These are phyloP conservation scores for Calcarius lapponicus DNA, from an alignment of 2,797 vertebrate species.

Conservation along the genomic window DNA sequence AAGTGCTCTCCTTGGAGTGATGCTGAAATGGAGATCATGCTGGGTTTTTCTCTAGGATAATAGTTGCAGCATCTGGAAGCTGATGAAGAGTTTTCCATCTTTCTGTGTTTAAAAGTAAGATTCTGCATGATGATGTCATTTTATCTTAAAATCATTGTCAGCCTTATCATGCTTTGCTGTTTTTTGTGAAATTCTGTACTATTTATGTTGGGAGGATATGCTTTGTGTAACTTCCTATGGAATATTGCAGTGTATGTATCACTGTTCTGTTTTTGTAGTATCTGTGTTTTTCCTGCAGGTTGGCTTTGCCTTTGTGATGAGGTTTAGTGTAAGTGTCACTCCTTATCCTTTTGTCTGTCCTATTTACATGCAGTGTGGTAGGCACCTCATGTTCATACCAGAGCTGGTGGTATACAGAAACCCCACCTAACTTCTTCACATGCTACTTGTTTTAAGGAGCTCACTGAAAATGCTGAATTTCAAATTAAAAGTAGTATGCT, in stretches of 20 bases:
- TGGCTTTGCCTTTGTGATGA: not conserved
- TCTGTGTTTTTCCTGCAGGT: not conserved
- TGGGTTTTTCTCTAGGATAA: not conserved
- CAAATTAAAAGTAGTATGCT: not conserved
- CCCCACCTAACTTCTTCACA: not conserved
- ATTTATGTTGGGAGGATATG: not conserved
- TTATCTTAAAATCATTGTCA: not conserved
- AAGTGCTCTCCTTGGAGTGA: slow-evolving; percentile 13
- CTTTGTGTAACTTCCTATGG: not conserved
- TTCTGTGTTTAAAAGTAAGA: slow-evolving; percentile 16
- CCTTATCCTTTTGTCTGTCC: not conserved
- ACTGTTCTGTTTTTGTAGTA: not conserved
- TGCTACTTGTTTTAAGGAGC: not conserved
- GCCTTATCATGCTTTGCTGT: not conserved
- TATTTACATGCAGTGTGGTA: not conserved
- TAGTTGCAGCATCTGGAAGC: not conserved
- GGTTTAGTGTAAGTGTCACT: not conserved
- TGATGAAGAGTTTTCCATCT: not conserved
- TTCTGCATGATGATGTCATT: not conserved
- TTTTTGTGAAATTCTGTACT: not conserved
- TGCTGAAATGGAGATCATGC: not conserved
- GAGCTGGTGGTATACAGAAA: not conserved
- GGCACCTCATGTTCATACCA: not conserved
- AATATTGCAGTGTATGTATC: not conserved
- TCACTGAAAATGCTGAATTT: not conserved